Evolutionary conservation across 1,140 invertebrate species (phyloP), one percentile per base, ranked within the genome.

Genomic region (Temnothorax curvispinosus): DNA sequence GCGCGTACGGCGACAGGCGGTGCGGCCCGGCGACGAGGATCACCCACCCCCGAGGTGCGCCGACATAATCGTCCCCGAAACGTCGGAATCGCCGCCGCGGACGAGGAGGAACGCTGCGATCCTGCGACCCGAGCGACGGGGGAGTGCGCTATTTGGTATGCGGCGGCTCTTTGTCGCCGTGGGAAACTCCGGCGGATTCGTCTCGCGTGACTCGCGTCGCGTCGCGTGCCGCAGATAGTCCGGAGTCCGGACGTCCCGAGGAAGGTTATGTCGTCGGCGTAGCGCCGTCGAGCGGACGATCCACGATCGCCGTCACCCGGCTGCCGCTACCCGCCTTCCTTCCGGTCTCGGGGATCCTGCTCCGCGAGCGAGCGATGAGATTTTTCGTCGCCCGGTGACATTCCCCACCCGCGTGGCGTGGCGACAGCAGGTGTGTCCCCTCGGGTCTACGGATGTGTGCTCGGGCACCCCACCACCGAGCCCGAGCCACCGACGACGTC

Each of bases 341-440:
- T 75, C 21, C n/a, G 62, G 35, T 50, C 27, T 27, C 87, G 50
- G 44, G 27, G 27, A 27, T 27, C 27, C 27, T n/a, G 27, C 27
- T 27, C 27, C 44, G 44, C 44, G 21, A 21, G 52, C 60, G 80
- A 67, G 72, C 69, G 44, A 80, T 69, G 85, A 82, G 72, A 87
- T 86, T 82, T 87, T 74, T 90, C 80, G 54, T 85, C 80, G 69
- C 89, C 81, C 88, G 86, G 85, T 89, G 85, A 90, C 89, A 75
- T 89, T 90, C 88, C 52, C 71, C 47, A 27, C 60, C 5, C 21
- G 21, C 35, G 35, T 47, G 27, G 69, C 44, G 71, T 13, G 67
- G 78, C 84, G 75, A 89, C 58, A 75, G 87, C 56, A 89, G 80
- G 80, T 84, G 65, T 67, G 60, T 69, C 77, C 65, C 52, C 15